Percentiles rank a stretch among this genome's conserved stretches.
phyloP scores from a whole-genome alignment of 2,797 vertebrate genomes.

The Austrolebias charrua region DNA sequence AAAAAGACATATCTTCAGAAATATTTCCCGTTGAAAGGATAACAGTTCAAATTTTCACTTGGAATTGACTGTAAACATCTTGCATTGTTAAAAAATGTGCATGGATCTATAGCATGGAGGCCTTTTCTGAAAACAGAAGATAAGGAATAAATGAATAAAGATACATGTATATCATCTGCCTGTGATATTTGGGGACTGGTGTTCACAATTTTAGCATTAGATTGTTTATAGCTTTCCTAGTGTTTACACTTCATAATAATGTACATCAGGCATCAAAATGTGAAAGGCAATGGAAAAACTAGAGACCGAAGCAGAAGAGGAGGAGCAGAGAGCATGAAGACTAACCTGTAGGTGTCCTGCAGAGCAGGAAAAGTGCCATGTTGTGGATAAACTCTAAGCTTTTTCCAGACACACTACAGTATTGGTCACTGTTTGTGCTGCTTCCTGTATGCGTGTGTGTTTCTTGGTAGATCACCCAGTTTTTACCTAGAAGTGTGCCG shows the following conservation, averaged over 20 bases:
- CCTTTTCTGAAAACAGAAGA: background rate
- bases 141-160: slow-evolving; percentile 5
- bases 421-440: slow-evolving; percentile 10
- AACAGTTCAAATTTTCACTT: background rate
- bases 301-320: slow-evolving; percentile 29
- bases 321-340: slow-evolving; percentile 35
- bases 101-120: background rate
- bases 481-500: slow-evolving; percentile 32
- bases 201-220: no score
- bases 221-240: no score
- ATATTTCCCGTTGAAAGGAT: background rate
- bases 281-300: slow-evolving; percentile 25
- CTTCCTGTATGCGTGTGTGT: slow-evolving; percentile 15
- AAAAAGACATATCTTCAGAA: background rate
- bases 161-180: background rate
- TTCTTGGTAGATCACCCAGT: slow-evolving; percentile 15
- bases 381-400: slow-evolving; percentile 7
- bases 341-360: slow-evolving; percentile 75
- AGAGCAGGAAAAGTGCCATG: slow-evolving; percentile 71
- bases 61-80: background rate
- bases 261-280: slow-evolving; percentile 12
- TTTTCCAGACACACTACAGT: slow-evolving; percentile 33
- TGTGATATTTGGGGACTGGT: no score
- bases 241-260: background rate
- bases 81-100: background rate